Percentiles rank a stretch among this genome's conserved stretches.
phyloP scores from a whole-genome alignment of 2,113 vertebrate genomes.

The Phrynosoma platyrhinos region DNA sequence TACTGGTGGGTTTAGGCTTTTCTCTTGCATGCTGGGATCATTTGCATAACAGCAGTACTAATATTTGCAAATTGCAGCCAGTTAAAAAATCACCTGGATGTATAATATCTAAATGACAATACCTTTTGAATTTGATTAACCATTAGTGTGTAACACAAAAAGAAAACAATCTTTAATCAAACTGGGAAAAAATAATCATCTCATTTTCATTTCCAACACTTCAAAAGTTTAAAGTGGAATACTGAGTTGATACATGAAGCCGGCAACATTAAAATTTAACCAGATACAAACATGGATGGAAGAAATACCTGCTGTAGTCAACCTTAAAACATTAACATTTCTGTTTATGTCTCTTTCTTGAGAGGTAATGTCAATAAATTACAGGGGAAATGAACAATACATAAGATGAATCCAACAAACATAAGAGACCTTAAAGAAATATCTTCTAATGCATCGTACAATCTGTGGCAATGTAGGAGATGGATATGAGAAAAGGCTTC shows the following conservation, averaged over 20 bases:
- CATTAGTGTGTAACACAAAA: conserved; percentile 55
- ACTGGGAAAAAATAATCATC: conserved; percentile 51
- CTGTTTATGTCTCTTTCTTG: neutral
- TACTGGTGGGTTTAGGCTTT: conserved; percentile 62
- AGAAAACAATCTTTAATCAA: conserved; percentile 57
- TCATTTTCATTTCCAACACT: conserved; percentile 42
- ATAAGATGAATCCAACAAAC: neutral
- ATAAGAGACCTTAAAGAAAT: neutral
- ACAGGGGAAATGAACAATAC: neutral
- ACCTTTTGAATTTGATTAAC: conserved; percentile 63
- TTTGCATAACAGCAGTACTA: conserved; percentile 67
- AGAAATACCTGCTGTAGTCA: neutral
- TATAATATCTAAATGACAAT: conserved; percentile 59
- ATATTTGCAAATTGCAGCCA: conserved; percentile 64
- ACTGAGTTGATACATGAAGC: conserved; percentile 23
- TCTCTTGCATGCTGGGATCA: conserved; percentile 48
- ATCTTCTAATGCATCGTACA: neutral
- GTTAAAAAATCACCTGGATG: conserved; percentile 62
- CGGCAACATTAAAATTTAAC: conserved; percentile 23
- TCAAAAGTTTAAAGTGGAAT: neutral
- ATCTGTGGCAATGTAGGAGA: conserved; percentile 12
- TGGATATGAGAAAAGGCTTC: conserved; percentile 23
- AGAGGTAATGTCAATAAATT: neutral
- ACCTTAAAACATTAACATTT: neutral
- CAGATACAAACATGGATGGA: conserved; percentile 28